Conservation (phyloP, 2,888 invertebrate genomes). For the Agrotis segetum region DNA sequence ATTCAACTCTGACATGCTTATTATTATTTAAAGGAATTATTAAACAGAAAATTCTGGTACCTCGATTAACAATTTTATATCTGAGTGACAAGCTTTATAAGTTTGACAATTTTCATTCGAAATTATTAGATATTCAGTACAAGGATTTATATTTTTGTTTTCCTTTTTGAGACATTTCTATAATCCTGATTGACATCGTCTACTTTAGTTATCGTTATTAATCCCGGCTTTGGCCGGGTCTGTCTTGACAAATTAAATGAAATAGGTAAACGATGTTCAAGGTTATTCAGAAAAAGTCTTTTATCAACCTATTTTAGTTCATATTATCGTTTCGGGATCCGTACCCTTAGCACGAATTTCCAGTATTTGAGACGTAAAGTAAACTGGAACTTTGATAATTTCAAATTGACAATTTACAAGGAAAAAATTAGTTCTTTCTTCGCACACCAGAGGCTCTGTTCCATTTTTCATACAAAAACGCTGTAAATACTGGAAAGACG, state of each 20-base stretch:
- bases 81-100: constrained; percentile 2
- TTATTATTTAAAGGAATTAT: neutral
- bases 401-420: too few relatives aligned
- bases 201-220: constrained; percentile 17
- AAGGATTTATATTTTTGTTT: neutral
- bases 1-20: neutral
- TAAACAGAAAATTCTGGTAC: neutral
- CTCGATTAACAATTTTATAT: neutral
- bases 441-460: too few relatives aligned
- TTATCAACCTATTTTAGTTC: neutral
- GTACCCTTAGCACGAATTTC: too few relatives aligned
- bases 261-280: neutral
- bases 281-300: neutral
- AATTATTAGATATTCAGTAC: constrained; percentile 1
- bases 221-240: neutral
- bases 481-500: too few relatives aligned
- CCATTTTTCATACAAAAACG: too few relatives aligned
- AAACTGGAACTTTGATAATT: too few relatives aligned
- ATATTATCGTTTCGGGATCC: constrained; percentile 1
- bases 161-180: neutral
- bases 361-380: too few relatives aligned
- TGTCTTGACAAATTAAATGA: constrained; percentile 4
- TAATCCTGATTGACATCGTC: constrained; percentile 24
- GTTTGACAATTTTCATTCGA: neutral
- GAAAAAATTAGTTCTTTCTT: too few relatives aligned